phyloP scores from a whole-genome alignment of 2,113 vertebrate genomes.

The Rhinolophus ferrumequinum region DNA sequence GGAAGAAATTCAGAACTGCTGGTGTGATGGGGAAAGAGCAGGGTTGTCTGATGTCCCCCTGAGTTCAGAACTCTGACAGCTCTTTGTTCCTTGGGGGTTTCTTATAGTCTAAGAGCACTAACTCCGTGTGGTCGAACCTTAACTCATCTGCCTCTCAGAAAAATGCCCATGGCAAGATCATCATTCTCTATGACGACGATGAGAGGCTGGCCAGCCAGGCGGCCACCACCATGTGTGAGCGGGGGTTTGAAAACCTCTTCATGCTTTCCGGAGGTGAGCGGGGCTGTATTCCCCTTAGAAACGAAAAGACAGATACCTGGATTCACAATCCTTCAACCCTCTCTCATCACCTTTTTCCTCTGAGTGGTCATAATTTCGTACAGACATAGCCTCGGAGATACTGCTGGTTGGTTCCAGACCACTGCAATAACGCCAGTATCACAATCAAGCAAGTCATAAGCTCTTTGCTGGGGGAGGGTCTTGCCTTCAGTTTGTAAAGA shows the following conservation, averaged over 20 bases:
- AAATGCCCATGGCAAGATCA: slow-evolving; percentile 94
- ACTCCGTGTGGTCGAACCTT: slow-evolving; percentile 76
- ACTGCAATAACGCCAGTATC: neutral
- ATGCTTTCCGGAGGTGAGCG: slow-evolving; percentile 95
- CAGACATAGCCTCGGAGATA: neutral
- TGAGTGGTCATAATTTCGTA: neutral
- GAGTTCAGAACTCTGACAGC: neutral
- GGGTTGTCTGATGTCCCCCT: fast-evolving
- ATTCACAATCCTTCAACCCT: neutral
- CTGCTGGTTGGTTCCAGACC: neutral
- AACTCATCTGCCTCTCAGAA: slow-evolving; percentile 86
- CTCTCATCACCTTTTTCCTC: neutral
- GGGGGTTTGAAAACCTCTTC: slow-evolving; percentile 97
- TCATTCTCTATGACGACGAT: slow-evolving; percentile 96
- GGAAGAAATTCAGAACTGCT: neutral
- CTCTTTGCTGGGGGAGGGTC: neutral
- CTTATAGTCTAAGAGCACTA: neutral
- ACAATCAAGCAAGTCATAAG: too few relatives aligned
- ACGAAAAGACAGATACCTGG: neutral
- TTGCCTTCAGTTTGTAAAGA: neutral
- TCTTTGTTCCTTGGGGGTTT: neutral
- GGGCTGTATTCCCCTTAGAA: neutral
- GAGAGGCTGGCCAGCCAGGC: slow-evolving; percentile 94
- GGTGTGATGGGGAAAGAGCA: neutral
- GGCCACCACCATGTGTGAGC: slow-evolving; percentile 94